Conservation (phyloP, 2,113 vertebrate species). For the Spea multiplicata region DNA sequence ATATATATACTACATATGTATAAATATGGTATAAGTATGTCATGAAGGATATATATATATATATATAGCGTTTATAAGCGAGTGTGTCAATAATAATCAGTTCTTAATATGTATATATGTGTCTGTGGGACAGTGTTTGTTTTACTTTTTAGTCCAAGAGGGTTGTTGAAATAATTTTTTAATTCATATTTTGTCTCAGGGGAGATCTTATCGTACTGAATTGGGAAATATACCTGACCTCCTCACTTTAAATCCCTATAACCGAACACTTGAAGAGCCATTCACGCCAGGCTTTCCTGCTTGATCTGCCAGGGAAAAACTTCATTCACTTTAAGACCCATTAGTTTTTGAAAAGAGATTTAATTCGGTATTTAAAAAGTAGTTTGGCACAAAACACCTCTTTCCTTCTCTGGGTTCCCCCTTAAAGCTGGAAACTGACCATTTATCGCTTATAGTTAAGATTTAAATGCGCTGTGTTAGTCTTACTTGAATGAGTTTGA, state of each 20-base stretch:
- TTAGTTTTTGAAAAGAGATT: slow-evolving; percentile 55
- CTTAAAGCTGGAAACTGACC: slow-evolving; percentile 63
- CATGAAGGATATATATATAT: neutral
- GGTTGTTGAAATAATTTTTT: too few species aligned
- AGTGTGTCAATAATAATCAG: too few species aligned
- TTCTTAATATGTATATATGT: too few species aligned
- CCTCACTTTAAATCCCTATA: too few species aligned
- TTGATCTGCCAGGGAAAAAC: slow-evolving; percentile 4
- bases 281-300: neutral
- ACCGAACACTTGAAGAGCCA: neutral
- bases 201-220: too few species aligned
- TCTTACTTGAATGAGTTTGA: slow-evolving; percentile 60
- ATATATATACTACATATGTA: too few species aligned
- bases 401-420: slow-evolving; percentile 55
- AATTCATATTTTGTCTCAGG: too few species aligned
- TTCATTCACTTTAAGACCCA: slow-evolving; percentile 36
- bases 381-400: slow-evolving; percentile 51
- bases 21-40: too few species aligned
- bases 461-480: slow-evolving; percentile 64
- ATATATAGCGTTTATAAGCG: neutral
- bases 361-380: slow-evolving; percentile 61
- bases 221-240: too few species aligned
- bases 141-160: too few species aligned
- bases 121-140: too few species aligned
- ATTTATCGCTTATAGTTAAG: slow-evolving; percentile 70